Percentiles rank a stretch among this genome's conserved stretches.
Conservation (phyloP, 2,888 invertebrate species). For the Tetragonisca angustula region DNA sequence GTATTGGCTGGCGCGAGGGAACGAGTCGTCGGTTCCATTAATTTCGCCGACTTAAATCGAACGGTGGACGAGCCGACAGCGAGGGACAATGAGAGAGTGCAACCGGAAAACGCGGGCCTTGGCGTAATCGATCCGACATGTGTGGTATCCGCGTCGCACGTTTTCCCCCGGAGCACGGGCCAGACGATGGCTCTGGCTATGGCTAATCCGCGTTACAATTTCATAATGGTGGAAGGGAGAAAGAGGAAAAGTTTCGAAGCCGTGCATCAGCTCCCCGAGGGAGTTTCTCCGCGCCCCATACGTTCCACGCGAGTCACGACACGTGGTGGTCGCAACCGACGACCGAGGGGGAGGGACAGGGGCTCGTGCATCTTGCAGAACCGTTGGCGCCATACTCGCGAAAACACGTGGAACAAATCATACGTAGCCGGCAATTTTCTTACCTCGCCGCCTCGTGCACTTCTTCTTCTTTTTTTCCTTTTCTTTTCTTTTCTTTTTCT, state of each 20-base stretch:
- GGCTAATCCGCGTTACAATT: constrained; percentile 78
- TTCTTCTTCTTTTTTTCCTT: not conserved
- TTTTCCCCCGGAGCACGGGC: constrained; percentile 54
- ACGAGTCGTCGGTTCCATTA: constrained; percentile 37
- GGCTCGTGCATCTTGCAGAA: constrained; percentile 52
- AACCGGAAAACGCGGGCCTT: constrained; percentile 33
- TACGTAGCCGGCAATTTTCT: constrained; percentile 30
- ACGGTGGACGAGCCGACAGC: not conserved
- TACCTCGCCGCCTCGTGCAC: constrained; percentile 13
- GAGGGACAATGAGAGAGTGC: constrained; percentile 27
- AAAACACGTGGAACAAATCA: constrained; percentile 55
- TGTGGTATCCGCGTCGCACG: constrained; percentile 61
- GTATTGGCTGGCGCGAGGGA: constrained; percentile 22
- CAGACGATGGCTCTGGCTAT: constrained; percentile 74
- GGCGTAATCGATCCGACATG: constrained; percentile 69
- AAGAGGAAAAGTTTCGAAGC: constrained; percentile 68
- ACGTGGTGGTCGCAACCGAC: constrained; percentile 63
- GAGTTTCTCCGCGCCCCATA: constrained; percentile 40
- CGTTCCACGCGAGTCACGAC: constrained; percentile 66
- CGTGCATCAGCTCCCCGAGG: constrained; percentile 62
- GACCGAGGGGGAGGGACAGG: constrained; percentile 15
- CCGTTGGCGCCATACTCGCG: constrained; percentile 29
- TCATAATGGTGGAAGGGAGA: constrained; percentile 70
- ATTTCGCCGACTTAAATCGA: constrained; percentile 57
- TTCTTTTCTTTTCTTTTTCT: not conserved